Base-by-base conservation (phyloP, 1,140 invertebrate species). In the Drosophila tristis region DNA sequence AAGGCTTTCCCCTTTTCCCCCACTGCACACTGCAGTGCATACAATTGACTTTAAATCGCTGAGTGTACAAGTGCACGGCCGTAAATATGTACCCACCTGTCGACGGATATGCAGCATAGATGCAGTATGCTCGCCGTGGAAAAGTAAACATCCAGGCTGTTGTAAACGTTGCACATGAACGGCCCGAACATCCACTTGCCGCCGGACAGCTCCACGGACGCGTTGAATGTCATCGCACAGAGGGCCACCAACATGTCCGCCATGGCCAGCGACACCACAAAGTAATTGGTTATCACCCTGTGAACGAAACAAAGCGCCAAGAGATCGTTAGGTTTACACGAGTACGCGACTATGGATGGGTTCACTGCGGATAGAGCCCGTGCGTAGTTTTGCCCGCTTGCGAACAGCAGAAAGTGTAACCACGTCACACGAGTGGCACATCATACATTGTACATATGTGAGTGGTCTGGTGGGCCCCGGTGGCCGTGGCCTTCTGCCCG, bases 171-270 rank as follows among this genome's bases (percentile, higher is more conserved):
- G 94, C 98, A 99, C 95, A 98, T 96, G 72, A 96, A 94, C 79
- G 95, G 94, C 1, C 97, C 96, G 90, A 99, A 98, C 59, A 97
- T 92, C 98, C 98, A 99, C 67, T 92, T 93, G 39, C 95, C 93
- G 20, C 95, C 93, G 25, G 95, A 96, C 4, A 98, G 91, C 86
- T 97, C 96, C 6, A 97, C 95, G 80, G 96, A 96, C 20, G 97
- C 97, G 92, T 98, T 99, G 93, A 99, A 99, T n/a, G 96, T 97
- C 98, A 98, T 98, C 29, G 97, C 97, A 84, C 97, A 96, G 20
- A 98, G 93, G 4, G 98, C 98, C 7, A 99, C 98, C 20, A 98
- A 93, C 91, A 98, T 95, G 91, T 99, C 98, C 5, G 98, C 98
- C 77, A 97, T 95, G 0, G 98, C 97, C 20, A 99, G 93, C 35